phyloP scores from a whole-genome alignment of 2,113 vertebrate species.

The Struthidea cinerea region DNA sequence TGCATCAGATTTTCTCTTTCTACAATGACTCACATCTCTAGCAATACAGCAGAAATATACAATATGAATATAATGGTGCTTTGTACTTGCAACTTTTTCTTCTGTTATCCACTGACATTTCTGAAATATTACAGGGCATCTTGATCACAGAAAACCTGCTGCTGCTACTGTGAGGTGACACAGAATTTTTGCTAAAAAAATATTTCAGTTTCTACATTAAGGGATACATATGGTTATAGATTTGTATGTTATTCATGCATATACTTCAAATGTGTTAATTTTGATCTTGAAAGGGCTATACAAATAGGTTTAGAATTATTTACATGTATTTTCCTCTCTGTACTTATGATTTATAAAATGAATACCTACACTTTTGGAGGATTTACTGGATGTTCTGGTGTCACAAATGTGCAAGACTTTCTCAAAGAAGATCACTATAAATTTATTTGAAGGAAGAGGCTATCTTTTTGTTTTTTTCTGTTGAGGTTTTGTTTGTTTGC shows the following conservation, averaged over 20 bases:
- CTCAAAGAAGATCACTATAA: neutral
- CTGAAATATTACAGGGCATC: neutral
- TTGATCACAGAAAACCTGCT: neutral
- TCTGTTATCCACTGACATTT: neutral
- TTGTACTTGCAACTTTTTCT: neutral
- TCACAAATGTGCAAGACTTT: neutral
- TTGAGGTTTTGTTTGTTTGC: no score
- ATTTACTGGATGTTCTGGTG: neutral
- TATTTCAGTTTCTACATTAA: neutral
- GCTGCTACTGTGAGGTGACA: neutral
- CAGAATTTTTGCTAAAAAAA: neutral
- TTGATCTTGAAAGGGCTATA: neutral
- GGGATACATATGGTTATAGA: neutral
- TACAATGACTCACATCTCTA: neutral
- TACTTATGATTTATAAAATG: neutral
- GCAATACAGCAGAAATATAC: neutral
- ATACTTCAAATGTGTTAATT: neutral
- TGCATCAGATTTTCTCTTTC: neutral
- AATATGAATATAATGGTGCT: neutral
- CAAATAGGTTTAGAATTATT: neutral
- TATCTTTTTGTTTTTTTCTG: neutral
- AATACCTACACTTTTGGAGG: neutral
- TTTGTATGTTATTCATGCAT: neutral
- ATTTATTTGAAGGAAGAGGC: neutral
- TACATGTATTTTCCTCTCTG: neutral